Conservation (phyloP, 2,888 invertebrate species). For the Tetheella fluctuosa region DNA sequence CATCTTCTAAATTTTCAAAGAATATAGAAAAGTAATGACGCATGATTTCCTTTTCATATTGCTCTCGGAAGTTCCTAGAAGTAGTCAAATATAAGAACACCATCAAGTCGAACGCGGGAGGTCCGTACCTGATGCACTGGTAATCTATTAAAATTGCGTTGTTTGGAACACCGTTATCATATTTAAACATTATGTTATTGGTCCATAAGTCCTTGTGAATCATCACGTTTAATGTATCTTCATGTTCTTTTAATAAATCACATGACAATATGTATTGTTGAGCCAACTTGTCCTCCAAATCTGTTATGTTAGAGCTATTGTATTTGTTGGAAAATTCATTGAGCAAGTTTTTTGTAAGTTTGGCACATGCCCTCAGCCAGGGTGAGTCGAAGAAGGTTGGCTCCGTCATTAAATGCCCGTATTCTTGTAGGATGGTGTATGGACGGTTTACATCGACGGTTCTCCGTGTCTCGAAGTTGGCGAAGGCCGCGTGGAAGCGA, state of each 20-base stretch:
- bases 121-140: slow-evolving; percentile 66
- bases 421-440: slow-evolving; percentile 48
- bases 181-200: slow-evolving; percentile 71
- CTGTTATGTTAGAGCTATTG: slow-evolving; percentile 25
- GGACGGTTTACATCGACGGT: slow-evolving; percentile 25
- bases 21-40: slow-evolving; percentile 58
- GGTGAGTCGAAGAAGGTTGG: slow-evolving; percentile 54
- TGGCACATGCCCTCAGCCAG: slow-evolving; percentile 60
- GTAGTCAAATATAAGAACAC: slow-evolving; percentile 60
- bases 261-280: slow-evolving; percentile 53
- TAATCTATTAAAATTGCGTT: slow-evolving; percentile 66
- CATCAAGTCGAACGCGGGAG: slow-evolving; percentile 70
- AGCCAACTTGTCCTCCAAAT: slow-evolving; percentile 47
- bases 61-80: slow-evolving; percentile 50
- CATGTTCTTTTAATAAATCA: slow-evolving; percentile 45
- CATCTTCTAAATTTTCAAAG: slow-evolving; percentile 39
- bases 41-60: slow-evolving; percentile 49
- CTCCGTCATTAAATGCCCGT: slow-evolving; percentile 50
- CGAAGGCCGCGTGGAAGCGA: slow-evolving; percentile 66
- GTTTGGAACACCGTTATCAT: slow-evolving; percentile 48
- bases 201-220: slow-evolving; percentile 72
- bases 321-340: slow-evolving; percentile 54
- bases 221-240: slow-evolving; percentile 60
- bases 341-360: slow-evolving; percentile 55
- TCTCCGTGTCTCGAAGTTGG: slow-evolving; percentile 57